Base-by-base conservation (phyloP, 2,888 invertebrate genomes). In the Eurois occulta region DNA sequence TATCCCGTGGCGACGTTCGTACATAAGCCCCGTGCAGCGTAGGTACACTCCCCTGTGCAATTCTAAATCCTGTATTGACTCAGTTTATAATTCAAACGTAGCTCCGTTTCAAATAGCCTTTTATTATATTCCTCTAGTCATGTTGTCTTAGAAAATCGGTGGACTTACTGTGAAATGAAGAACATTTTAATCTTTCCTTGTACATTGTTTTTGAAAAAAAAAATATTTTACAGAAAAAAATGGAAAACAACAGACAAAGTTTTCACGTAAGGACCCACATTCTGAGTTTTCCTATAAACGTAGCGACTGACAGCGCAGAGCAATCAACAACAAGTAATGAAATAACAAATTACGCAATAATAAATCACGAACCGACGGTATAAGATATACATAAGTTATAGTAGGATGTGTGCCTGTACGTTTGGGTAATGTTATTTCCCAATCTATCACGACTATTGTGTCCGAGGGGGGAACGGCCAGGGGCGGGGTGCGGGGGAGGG, bases 371-470 rank as follows among this genome's bases (percentile, higher is more conserved):
- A 41, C 28, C 76, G 77, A 72, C 73, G 32, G 46, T 77, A 81
- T 80, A 86, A 78, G 64, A 80, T 72, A 83, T 71, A 62, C 73
- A 84, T 85, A 74, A 68, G 55, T 68, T 64, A 32, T 62, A 72
- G 64, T 72, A 69, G 65, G 77, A 66, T 77, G 73, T 80, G 68
- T 69, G 77, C 78, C 64, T 69, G 75, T 79, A 81, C 77, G 72
- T 90, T 86, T 88, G 79, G 89, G 90, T 92, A 92, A 92, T 93
- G 92, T 91, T 91, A 90, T 92, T 91, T 93, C 87, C 90, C 91
- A 92, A 94, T 94, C 93, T 92, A 93, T 94, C 94, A 94, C 82
- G 75, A 78, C 83, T 86, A 87, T 90, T 92, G 89, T 92, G 87
- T 87, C 76, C 80, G 85, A 75, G 78, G 78, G 80, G 83, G 87